Evolutionary conservation across 2,113 vertebrate species (phyloP).

Genomic region (Xiphorhynchus elegans): DNA sequence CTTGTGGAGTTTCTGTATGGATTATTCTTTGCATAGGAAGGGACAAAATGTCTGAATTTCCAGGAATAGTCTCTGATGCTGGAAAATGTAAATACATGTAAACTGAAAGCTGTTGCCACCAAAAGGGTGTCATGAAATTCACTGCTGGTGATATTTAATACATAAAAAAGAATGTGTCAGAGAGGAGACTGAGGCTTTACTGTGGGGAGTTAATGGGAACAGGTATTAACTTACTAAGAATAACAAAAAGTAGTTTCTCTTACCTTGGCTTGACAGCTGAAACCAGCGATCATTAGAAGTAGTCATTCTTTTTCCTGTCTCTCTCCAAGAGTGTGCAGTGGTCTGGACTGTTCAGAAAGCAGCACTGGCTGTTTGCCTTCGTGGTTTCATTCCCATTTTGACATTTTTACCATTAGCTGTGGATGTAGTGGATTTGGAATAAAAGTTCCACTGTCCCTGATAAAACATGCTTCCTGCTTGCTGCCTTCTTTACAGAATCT

Average conservation of each 20-base stretch:
- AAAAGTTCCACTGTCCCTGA: not conserved
- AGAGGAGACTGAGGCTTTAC: not conserved
- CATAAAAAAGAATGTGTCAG: not conserved
- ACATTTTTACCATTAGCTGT: not conserved
- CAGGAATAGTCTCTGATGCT: not conserved
- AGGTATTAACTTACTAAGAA: not conserved
- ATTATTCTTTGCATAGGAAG: not conserved
- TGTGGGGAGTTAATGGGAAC: not conserved
- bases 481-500: constrained; percentile 81
- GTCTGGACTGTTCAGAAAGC: not conserved
- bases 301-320: not conserved
- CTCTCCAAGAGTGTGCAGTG: not conserved
- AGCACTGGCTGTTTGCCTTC: not conserved
- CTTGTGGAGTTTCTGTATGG: not conserved
- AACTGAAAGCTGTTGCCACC: not conserved
- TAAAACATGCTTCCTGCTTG: not conserved
- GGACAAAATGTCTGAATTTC: constrained; percentile 4
- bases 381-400: not conserved
- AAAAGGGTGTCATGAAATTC: not conserved
- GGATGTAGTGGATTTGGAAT: not conserved
- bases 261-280: not conserved
- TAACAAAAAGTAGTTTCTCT: not conserved
- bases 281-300: not conserved
- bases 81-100: constrained; percentile 24
- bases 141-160: constrained; percentile 5